Base-by-base conservation (phyloP, 2,797 vertebrate genomes). In the Anguilla marmorata region DNA sequence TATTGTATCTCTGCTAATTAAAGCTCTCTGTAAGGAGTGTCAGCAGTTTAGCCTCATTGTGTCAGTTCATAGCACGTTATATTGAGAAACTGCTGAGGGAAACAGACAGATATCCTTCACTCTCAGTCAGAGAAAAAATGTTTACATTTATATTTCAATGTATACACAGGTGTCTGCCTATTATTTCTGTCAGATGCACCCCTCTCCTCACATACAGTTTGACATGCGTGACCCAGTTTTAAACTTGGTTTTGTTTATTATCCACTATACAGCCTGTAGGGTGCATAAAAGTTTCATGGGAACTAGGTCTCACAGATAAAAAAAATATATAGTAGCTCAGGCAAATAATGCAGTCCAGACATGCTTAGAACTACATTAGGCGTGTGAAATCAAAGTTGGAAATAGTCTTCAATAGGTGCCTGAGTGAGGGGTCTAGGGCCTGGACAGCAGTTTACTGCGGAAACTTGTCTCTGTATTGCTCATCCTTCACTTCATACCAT, bases 21-120 rank as follows among this genome's bases (percentile, higher is more conserved):
- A 89, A 88, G 45, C 45, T 89, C 76, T 76, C 87, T 89, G 85
- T 92, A 86, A 50, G 83, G 88, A 90, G 74, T 89, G 86, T 88
- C 58, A 87, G 41, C 74, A 27, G 58, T 69, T 69, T 88, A 90
- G 89, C 91, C 91, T 85, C 90, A 90, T 92, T 92, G 91, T 92
- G 91, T 93, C 91, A 92, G 79, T 56, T 87, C 86, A 74, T 69
- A 89, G 85, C 87, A 90, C 85, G 89, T 60, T 85, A 82, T 88
- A 87, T 87, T 66, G 84, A 33, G 87, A 88, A 76, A 37, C 66
- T n/a, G 66, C 80, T 87, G 88, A 90, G 90, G 88, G 48, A 88
- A 89, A 83, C 83, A 80, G 88, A 91, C 88, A 87, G 87, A 33
- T 63, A 86, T 24, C 74, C 86, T 85, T 56, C 45, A 80, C 48